Evolutionary conservation across 2,797 vertebrate genomes (phyloP).

Genomic region (Myripristis murdjan): DNA sequence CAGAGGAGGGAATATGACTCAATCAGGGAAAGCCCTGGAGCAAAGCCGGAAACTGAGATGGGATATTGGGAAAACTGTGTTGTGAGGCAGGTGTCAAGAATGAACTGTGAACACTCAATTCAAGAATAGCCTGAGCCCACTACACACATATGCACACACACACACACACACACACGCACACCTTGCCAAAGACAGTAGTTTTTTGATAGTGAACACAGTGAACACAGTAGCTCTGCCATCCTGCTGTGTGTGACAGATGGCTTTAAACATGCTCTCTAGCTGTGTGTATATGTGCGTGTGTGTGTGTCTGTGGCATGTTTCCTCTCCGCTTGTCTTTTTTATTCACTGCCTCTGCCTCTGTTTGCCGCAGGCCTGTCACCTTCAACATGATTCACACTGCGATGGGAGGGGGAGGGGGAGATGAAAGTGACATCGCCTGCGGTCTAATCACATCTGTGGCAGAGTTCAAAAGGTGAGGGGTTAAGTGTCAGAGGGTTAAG

Average conservation of each 20-base stretch:
- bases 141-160: slow-evolving; percentile 15
- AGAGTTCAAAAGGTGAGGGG: slow-evolving; percentile 52
- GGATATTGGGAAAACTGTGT: slow-evolving; percentile 33
- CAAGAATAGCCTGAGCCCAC: slow-evolving; percentile 48
- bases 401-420: slow-evolving; percentile 27
- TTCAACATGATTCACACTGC: slow-evolving; percentile 57
- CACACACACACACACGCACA: slow-evolving; percentile 16
- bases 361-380: slow-evolving; percentile 40
- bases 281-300: slow-evolving; percentile 16
- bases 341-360: not conserved
- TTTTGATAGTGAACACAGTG: slow-evolving; percentile 52
- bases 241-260: slow-evolving; percentile 69
- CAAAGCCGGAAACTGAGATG: slow-evolving; percentile 27
- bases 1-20: slow-evolving; percentile 36
- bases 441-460: slow-evolving; percentile 44
- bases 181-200: slow-evolving; percentile 21
- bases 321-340: slow-evolving; percentile 34
- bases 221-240: slow-evolving; percentile 24
- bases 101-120: slow-evolving; percentile 49
- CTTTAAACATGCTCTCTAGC: slow-evolving; percentile 52
- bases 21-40: slow-evolving; percentile 39
- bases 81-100: slow-evolving; percentile 47
- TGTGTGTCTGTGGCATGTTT: slow-evolving; percentile 30
- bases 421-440: slow-evolving; percentile 32
- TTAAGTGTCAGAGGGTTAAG: slow-evolving; percentile 45